Percentiles rank a stretch among this genome's conserved stretches.
Evolutionary conservation across 1,140 invertebrate species (phyloP).

Genomic region (Drosophila lowei): DNA sequence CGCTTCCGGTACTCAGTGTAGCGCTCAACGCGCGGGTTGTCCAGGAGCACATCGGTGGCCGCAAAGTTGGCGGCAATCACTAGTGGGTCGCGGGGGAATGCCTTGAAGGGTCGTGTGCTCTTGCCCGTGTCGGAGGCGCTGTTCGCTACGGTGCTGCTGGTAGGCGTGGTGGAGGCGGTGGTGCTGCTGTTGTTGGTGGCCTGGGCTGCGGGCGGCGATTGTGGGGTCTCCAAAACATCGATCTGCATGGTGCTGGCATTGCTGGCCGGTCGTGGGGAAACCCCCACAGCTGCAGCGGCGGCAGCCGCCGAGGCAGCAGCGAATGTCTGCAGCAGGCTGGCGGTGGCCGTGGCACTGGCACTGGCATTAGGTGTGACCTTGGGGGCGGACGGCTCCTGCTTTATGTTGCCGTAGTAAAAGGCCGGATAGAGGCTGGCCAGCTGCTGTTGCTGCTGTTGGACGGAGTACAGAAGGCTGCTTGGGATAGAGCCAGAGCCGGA

Average conservation of each 20-base stretch:
- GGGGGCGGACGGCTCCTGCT: slow-evolving; percentile 52
- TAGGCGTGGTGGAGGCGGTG: slow-evolving; percentile 57
- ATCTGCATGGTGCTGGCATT: slow-evolving; percentile 74
- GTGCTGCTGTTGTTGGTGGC: slow-evolving; percentile 1
- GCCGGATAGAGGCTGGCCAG: slow-evolving; percentile 69
- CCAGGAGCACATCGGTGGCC: slow-evolving; percentile 83
- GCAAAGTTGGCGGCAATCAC: slow-evolving; percentile 84
- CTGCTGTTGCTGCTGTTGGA: slow-evolving; percentile 55
- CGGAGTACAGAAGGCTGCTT: slow-evolving; percentile 65
- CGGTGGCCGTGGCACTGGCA: slow-evolving; percentile 45
- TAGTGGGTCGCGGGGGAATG: slow-evolving; percentile 88
- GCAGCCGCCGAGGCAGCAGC: slow-evolving; percentile 67
- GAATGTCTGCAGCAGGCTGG: slow-evolving; percentile 68
- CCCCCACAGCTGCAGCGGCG: slow-evolving; percentile 53
- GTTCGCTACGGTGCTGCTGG: slow-evolving; percentile 36
- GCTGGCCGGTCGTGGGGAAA: slow-evolving; percentile 56
- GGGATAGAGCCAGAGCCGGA: no score
- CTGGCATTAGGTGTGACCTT: neutral
- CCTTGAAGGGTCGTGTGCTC: slow-evolving; percentile 87
- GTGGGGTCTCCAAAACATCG: slow-evolving; percentile 68
- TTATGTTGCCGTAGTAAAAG: slow-evolving; percentile 67
- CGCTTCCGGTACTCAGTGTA: slow-evolving; percentile 87
- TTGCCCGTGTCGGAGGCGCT: slow-evolving; percentile 24
- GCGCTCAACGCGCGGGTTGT: slow-evolving; percentile 85
- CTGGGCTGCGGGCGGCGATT: slow-evolving; percentile 43